phyloP scores from a whole-genome alignment of 37 sponge, comb jelly and placozoan genomes.

The Beroe ovata region DNA sequence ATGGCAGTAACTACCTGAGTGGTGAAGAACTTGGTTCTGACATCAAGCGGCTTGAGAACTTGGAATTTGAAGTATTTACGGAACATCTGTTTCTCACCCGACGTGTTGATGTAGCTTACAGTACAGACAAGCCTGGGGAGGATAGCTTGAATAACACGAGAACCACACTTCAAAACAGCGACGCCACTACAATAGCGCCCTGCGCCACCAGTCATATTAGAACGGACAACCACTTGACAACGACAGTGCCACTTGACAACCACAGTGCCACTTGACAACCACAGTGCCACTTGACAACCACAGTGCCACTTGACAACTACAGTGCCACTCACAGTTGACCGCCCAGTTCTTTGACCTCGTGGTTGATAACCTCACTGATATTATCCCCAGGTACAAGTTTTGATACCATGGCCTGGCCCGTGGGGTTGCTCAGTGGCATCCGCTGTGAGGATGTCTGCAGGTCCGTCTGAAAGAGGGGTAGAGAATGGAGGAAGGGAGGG shows the following conservation, averaged over 20 bases:
- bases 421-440: constrained; percentile 68
- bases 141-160: no score
- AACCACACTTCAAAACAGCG: no score
- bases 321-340: constrained; percentile 71
- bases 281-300: no score
- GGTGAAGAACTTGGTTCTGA: constrained; percentile 79
- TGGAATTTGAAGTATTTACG: constrained; percentile 81
- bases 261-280: no score
- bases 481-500: no score
- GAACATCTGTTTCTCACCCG: constrained; percentile 78
- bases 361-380: constrained; percentile 74
- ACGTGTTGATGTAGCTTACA: constrained; percentile 73
- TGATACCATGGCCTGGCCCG: constrained; percentile 58
- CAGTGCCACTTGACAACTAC: no score
- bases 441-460: constrained; percentile 74
- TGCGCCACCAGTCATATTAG: no score
- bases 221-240: not conserved
- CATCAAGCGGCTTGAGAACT: constrained; percentile 88
- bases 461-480: constrained; percentile 79
- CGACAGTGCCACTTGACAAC: no score
- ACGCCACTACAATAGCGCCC: no score
- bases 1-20: no score
- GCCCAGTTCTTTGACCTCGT: constrained; percentile 82
- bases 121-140: constrained; percentile 75
- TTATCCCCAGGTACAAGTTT: constrained; percentile 71